Percentiles rank a stretch among this genome's conserved stretches.
These are phyloP conservation scores for Chelonus formosanus DNA, from an alignment of 2,888 invertebrate species.

Conservation along the genomic window DNA sequence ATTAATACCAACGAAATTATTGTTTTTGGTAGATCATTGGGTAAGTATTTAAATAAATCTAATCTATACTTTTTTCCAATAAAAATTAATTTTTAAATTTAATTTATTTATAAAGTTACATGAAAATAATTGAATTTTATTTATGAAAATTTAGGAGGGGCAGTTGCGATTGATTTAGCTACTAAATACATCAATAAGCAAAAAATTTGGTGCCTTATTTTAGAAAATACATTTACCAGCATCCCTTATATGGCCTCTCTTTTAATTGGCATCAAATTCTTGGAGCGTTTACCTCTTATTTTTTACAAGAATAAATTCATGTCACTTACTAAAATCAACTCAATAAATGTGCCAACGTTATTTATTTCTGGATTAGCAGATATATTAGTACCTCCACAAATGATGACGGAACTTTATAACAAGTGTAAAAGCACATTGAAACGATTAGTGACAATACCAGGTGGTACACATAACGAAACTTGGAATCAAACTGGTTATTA, in stretches of 20 bases:
- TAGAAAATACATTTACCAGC: slow-evolving; percentile 96
- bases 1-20: slow-evolving; percentile 86
- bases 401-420: slow-evolving; percentile 85
- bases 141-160: slow-evolving; percentile 74
- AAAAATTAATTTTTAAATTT: slow-evolving; percentile 5
- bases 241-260: slow-evolving; percentile 92
- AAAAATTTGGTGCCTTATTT: slow-evolving; percentile 85
- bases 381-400: slow-evolving; percentile 86
- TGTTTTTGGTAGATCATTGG: slow-evolving; percentile 89
- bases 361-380: slow-evolving; percentile 91
- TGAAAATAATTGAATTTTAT: background rate
- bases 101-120: no score
- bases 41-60: slow-evolving; percentile 59
- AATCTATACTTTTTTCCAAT: no score
- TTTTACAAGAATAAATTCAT: slow-evolving; percentile 91
- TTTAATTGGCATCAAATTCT: slow-evolving; percentile 77
- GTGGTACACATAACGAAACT: slow-evolving; percentile 94
- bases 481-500: slow-evolving; percentile 90
- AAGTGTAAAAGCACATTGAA: slow-evolving; percentile 80
- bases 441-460: slow-evolving; percentile 78
- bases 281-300: slow-evolving; percentile 81
- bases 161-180: slow-evolving; percentile 88
- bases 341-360: slow-evolving; percentile 79
- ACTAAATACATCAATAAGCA: slow-evolving; percentile 78
- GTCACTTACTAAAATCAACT: slow-evolving; percentile 78